Evolutionary conservation across 2,888 invertebrate species (phyloP).

Genomic region (Cyaniris semiargus): DNA sequence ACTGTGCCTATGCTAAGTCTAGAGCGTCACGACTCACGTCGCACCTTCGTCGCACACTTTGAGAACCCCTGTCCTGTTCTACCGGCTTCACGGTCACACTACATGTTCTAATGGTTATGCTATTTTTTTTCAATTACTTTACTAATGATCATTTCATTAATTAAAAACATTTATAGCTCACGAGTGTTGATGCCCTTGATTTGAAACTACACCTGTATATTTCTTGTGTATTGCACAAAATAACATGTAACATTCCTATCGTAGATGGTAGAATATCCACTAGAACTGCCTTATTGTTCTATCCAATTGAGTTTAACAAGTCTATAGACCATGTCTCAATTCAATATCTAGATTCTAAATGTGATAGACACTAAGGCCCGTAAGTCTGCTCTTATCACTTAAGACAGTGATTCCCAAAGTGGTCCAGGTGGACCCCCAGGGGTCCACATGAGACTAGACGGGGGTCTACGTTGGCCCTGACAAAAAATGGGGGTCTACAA

Average conservation of each 20-base stretch:
- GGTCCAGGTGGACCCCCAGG: too few species aligned
- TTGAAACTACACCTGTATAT: not conserved
- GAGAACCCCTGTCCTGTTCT: not conserved
- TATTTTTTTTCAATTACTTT: slow-evolving; percentile 6
- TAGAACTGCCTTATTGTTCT: not conserved
- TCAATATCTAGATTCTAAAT: not conserved
- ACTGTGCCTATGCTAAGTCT: too few species aligned
- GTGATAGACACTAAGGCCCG: not conserved
- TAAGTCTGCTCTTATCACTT: too few species aligned
- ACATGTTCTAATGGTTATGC: not conserved
- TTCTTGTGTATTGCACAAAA: not conserved
- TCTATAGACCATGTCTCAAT: not conserved
- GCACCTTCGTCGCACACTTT: not conserved
- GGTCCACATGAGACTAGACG: too few species aligned
- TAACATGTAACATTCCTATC: not conserved
- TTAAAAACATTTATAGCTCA: slow-evolving; percentile 7
- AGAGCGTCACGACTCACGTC: too few species aligned
- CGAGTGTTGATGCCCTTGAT: not conserved
- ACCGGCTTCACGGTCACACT: slow-evolving; percentile 4
- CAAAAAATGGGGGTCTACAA: too few species aligned
- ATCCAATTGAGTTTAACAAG: slow-evolving; percentile 10
- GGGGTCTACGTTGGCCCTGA: too few species aligned
- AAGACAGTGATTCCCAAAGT: too few species aligned
- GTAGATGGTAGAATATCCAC: not conserved
- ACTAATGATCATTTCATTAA: slow-evolving; percentile 7